These are phyloP conservation scores for Calyptomena viridis DNA, from an alignment of 2,113 vertebrate genomes.

Conservation along the genomic window DNA sequence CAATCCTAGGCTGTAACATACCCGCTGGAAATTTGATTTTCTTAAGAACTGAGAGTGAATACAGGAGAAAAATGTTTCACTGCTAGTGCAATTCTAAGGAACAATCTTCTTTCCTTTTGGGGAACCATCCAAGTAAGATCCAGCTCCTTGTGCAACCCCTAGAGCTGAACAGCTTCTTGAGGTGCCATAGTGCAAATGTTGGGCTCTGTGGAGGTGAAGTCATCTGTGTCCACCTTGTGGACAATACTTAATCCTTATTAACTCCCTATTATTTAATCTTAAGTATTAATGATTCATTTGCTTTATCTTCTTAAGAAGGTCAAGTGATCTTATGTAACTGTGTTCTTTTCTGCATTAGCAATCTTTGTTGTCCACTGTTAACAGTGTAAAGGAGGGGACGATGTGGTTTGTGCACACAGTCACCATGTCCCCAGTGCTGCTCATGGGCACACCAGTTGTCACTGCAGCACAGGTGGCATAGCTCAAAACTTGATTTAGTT, in stretches of 20 bases:
- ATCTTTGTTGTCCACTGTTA: background rate
- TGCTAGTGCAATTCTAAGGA: background rate
- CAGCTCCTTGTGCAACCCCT: background rate
- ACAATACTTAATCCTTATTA: background rate
- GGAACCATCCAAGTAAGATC: background rate
- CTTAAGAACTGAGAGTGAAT: background rate
- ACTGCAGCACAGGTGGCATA: background rate
- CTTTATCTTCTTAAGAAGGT: background rate
- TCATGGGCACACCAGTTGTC: background rate
- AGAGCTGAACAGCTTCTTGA: accelerated
- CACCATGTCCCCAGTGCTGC: background rate
- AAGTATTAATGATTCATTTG: background rate
- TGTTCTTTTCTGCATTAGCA: background rate
- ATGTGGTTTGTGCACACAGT: accelerated
- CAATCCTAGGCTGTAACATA: background rate
- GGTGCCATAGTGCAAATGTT: background rate
- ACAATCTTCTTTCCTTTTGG: background rate
- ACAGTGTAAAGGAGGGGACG: accelerated
- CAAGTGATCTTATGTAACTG: background rate
- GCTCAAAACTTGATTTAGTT: background rate
- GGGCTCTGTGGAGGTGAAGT: background rate
- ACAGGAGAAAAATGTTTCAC: background rate
- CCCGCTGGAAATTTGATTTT: background rate
- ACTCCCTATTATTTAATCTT: background rate
- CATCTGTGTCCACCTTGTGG: background rate